phyloP scores from a whole-genome alignment of 1,140 invertebrate species.

The Bombus terrestris region DNA sequence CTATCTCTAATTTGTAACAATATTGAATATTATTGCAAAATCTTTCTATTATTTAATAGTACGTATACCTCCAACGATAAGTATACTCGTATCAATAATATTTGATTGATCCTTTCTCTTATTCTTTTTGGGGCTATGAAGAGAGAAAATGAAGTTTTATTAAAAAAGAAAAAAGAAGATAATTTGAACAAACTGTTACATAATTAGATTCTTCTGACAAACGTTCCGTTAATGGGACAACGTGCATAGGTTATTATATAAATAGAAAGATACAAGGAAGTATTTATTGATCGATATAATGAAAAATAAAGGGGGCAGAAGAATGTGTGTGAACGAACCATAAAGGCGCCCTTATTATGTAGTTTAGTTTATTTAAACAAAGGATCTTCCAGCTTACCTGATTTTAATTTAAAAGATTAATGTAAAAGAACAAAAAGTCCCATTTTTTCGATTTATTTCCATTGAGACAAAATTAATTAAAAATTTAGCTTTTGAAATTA shows the following conservation, averaged over 20 bases:
- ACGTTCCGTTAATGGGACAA: not conserved
- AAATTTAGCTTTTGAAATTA: not conserved
- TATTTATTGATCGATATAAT: constrained; percentile 36
- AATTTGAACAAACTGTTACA: not conserved
- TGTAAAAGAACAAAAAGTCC: no score
- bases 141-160: not conserved
- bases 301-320: constrained; percentile 38
- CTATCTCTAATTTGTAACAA: no score
- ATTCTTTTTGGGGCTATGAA: not conserved
- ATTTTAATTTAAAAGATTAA: not conserved
- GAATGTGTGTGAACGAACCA: constrained; percentile 20
- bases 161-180: not conserved
- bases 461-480: not conserved
- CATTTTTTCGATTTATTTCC: no score
- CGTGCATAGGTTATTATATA: constrained; percentile 6
- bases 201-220: constrained; percentile 11
- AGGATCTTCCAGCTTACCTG: not conserved
- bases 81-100: not conserved
- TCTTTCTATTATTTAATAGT: not conserved
- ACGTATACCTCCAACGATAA: not conserved
- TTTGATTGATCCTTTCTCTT: not conserved
- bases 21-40: not conserved
- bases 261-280: constrained; percentile 36
- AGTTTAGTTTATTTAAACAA: not conserved
- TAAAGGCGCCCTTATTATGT: not conserved